Percentiles rank a stretch among this genome's conserved stretches.
Conservation (phyloP, 2,113 vertebrate genomes). For the Takifugu bimaculatus region DNA sequence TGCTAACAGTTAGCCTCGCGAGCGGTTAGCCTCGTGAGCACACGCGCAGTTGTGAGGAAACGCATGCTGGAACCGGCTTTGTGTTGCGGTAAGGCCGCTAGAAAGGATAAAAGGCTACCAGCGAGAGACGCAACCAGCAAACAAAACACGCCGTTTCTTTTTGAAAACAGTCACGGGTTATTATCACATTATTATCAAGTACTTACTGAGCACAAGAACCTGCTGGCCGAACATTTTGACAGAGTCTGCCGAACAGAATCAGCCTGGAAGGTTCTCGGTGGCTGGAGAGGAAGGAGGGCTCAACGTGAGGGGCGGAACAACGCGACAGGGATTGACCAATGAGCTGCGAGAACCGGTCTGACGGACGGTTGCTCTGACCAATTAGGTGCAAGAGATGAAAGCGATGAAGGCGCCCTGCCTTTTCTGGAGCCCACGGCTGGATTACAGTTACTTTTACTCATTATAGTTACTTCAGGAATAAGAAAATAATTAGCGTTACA, state of each 20-base stretch:
- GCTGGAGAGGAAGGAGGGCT: slow-evolving; percentile 35
- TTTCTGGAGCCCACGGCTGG: slow-evolving; percentile 11
- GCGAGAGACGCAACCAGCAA: neutral
- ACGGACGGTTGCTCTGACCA: slow-evolving; percentile 33
- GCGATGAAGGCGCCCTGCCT: neutral
- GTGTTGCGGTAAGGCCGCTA: slow-evolving; percentile 3
- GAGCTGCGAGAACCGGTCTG: neutral
- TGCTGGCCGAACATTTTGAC: slow-evolving; percentile 87
- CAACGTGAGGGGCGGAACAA: slow-evolving; percentile 1
- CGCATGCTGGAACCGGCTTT: slow-evolving; percentile 35
- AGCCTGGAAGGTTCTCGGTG: slow-evolving; percentile 57
- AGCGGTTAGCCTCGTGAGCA: slow-evolving; percentile 6
- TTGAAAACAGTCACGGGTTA: too few species aligned
- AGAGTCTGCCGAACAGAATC: slow-evolving; percentile 13
- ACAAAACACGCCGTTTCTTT: rapidly evolving
- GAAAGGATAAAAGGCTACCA: neutral
- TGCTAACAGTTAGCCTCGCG: slow-evolving; percentile 17
- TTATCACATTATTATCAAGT: neutral
- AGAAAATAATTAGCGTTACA: too few species aligned
- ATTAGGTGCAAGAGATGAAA: slow-evolving; percentile 25
- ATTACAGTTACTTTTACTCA: too few species aligned
- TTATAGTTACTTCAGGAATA: too few species aligned
- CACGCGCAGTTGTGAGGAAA: neutral
- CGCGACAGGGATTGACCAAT: slow-evolving; percentile 42
- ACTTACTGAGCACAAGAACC: slow-evolving; percentile 92